These are phyloP conservation scores for Metridium senile DNA, from an alignment of 92 coral and sea anemone genomes.

Conservation along the genomic window DNA sequence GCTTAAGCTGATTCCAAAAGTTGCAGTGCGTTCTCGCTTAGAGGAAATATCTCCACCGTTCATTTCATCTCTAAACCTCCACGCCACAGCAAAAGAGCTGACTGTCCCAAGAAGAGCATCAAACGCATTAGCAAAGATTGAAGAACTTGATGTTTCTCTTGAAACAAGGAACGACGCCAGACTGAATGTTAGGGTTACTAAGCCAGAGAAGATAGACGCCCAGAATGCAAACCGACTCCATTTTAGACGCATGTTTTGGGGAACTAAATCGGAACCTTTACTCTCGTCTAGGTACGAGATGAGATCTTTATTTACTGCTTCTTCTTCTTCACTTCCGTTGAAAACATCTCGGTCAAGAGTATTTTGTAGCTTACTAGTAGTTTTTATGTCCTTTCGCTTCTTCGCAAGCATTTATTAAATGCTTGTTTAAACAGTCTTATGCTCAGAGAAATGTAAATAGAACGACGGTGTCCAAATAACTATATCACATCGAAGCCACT, in stretches of 20 bases:
- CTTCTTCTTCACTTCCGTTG: neutral
- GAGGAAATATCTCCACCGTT: constrained; percentile 70
- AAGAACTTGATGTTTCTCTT: constrained; percentile 72
- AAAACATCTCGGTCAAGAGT: neutral
- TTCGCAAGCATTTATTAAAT: neutral
- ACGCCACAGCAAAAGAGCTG: constrained; percentile 72
- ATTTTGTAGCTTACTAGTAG: neutral
- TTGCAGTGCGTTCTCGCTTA: constrained; percentile 60
- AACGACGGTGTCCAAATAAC: neutral
- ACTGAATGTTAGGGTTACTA: constrained; percentile 56
- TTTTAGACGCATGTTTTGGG: constrained; percentile 32
- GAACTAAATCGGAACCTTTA: neutral
- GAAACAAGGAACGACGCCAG: constrained; percentile 67
- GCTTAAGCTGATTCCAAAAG: constrained; percentile 56
- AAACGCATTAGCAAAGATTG: constrained; percentile 82
- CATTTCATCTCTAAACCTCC: constrained; percentile 74
- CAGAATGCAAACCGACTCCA: constrained; percentile 74
- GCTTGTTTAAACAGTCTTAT: neutral
- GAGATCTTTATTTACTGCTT: neutral
- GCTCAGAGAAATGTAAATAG: neutral
- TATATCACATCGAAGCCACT: no score
- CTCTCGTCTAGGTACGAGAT: neutral
- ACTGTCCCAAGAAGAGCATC: constrained; percentile 79
- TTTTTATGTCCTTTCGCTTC: neutral
- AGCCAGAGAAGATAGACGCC: constrained; percentile 43